phyloP scores from a whole-genome alignment of 2,113 vertebrate species.

The Tachycineta bicolor region DNA sequence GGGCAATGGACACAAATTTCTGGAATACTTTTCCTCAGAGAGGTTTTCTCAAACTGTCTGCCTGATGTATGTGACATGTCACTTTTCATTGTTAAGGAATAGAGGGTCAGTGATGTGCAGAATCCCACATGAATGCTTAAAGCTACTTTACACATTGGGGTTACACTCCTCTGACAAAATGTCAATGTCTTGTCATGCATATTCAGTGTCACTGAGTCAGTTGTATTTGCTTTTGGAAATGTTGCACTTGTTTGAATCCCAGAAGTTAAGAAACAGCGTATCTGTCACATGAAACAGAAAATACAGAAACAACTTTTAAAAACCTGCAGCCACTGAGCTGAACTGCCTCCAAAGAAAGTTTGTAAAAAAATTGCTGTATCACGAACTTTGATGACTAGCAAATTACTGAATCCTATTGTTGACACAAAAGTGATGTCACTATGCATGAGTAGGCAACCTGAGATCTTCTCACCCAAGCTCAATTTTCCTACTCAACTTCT shows the following conservation, averaged over 20 bases:
- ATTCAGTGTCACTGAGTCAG: constrained; percentile 26
- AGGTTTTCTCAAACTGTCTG: not conserved
- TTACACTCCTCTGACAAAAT: constrained; percentile 56
- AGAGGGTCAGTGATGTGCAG: not conserved
- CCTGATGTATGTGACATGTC: not conserved
- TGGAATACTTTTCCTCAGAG: not conserved
- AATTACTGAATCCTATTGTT: not conserved
- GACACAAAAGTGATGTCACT: not conserved
- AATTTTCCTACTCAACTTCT: not conserved
- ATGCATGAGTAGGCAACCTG: not conserved
- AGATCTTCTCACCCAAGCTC: not conserved
- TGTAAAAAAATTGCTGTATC: not conserved
- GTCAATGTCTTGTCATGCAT: constrained; percentile 40
- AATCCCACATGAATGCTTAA: constrained; percentile 9
- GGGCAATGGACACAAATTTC: not conserved
- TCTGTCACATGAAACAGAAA: not conserved
- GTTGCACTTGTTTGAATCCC: not conserved
- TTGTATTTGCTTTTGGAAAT: not conserved
- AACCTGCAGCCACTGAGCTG: not conserved
- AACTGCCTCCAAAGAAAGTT: not conserved
- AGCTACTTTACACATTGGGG: not conserved
- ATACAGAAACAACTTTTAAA: not conserved
- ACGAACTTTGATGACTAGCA: not conserved
- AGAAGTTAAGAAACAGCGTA: not conserved
- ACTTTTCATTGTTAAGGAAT: constrained; percentile 7